Conservation (phyloP, 2,113 vertebrate species). For the Engraulis encrasicolus region DNA sequence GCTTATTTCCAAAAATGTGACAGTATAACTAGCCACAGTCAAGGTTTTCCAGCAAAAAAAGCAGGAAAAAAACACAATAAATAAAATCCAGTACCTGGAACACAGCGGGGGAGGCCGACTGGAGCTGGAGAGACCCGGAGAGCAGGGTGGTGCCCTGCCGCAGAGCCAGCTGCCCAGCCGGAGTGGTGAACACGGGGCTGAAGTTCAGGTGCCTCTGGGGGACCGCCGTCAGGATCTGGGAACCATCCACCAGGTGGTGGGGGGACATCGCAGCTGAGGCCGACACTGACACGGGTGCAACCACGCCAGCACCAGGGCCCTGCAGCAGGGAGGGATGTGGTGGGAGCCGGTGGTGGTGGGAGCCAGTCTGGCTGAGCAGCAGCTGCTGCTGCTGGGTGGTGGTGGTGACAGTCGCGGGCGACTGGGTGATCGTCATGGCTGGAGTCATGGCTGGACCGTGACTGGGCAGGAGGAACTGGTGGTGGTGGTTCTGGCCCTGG, state of each 20-base stretch:
- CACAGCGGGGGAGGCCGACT: constrained; percentile 72
- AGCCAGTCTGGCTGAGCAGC: constrained; percentile 61
- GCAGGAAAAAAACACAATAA: too few relatives aligned
- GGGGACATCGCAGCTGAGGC: too few relatives aligned
- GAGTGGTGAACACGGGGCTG: constrained; percentile 75
- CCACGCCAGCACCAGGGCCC: too few relatives aligned
- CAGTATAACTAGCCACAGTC: too few relatives aligned
- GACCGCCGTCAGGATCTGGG: constrained; percentile 75
- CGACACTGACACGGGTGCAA: too few relatives aligned
- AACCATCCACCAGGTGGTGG: constrained; percentile 68
- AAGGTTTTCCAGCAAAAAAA: too few relatives aligned
- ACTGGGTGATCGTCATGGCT: too few relatives aligned
- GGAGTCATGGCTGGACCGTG: constrained; percentile 69
- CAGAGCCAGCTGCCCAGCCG: constrained; percentile 73
- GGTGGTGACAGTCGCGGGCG: too few relatives aligned
- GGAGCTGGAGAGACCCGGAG: constrained; percentile 74
- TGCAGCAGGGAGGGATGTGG: constrained; percentile 52
- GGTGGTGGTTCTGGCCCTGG: constrained; percentile 75
- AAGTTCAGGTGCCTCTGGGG: constrained; percentile 78
- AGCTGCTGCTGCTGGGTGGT: constrained; percentile 60
- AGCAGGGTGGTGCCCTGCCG: constrained; percentile 75
- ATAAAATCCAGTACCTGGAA: too few relatives aligned
- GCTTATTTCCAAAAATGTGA: too few relatives aligned
- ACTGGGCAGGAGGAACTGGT: constrained; percentile 77
- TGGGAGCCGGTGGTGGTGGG: constrained; percentile 59